Evolutionary conservation across 2,113 vertebrate species (phyloP).

Genomic region (Cranoglanis bouderius): DNA sequence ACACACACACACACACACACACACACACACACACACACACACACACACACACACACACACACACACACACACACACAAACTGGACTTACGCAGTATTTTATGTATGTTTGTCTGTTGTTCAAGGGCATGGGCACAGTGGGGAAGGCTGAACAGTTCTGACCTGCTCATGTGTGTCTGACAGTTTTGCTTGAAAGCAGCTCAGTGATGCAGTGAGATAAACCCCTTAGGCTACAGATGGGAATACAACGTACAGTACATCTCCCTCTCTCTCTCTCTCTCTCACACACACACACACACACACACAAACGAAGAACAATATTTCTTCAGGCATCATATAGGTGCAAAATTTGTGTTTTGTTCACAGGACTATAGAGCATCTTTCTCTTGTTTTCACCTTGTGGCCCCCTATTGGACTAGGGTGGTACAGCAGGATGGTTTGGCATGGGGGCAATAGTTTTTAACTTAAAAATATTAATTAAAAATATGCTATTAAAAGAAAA

Average conservation of each 20-base stretch:
- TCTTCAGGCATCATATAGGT: background rate
- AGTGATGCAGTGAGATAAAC: constrained; percentile 42
- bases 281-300: constrained; percentile 33
- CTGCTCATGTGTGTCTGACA: constrained; percentile 34
- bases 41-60: background rate
- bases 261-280: background rate
- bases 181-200: constrained; percentile 42
- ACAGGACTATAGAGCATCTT: background rate
- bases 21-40: constrained; percentile 43
- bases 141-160: constrained; percentile 38
- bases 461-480: background rate
- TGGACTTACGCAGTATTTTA: background rate
- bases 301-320: constrained; percentile 16
- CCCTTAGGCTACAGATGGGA: constrained; percentile 40
- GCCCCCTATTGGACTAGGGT: background rate
- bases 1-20: background rate
- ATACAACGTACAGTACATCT: constrained; percentile 1
- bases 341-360: background rate
- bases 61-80: background rate
- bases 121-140: constrained; percentile 49
- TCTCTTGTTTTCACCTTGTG: background rate
- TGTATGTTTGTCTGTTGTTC: constrained; percentile 39
- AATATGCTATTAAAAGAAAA: background rate
- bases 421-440: background rate
- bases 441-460: background rate